Evolutionary conservation across 1,140 invertebrate genomes (phyloP), one percentile per base, ranked within the genome.

Genomic region (Drosophila bifasciata): DNA sequence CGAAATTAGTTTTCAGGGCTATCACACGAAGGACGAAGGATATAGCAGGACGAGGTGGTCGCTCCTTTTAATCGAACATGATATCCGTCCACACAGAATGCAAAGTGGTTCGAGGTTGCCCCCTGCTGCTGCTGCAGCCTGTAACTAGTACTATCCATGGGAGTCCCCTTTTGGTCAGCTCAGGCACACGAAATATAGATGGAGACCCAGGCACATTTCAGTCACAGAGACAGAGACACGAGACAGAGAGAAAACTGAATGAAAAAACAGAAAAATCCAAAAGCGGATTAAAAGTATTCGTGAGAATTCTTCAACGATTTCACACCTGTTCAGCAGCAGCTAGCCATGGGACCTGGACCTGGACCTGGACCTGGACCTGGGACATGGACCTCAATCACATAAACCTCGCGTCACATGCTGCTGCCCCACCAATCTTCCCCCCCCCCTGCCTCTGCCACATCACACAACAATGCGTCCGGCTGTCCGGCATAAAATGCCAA

Each of bases 281-380:
- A 86, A 86, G 83, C 83, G 83, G 83, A 86, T 86, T 86, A 86
- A 86, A 88, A 78, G 81, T 86, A 88, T 83, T 83, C 83, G 83
- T 86, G 83, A 88, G 83, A 86, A 86, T 83, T 86, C 83, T 74
- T 81, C 83, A 86, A 83, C 83, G 83, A 81, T 83, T 88, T 83
- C 83, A 79, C 83, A 86, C 83, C 83, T 86, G 83, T 86, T 71
- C 78, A 50, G 63, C 62, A 50, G 63, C 62, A 41, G 43, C 49
- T 44, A 23, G 45, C 48, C 40, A 45, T 19, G 52, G n/a, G 19
- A 51, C 15, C 60, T n/a, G n/a, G n/a, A n/a, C n/a, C n/a, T n/a
- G n/a, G n/a, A n/a, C n/a, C n/a, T n/a, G n/a, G n/a, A n/a, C n/a
- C n/a, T n/a, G n/a, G 19, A 46, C 15, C 61, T 40, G 61, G 61